A percentile compares a stretch with the other conserved stretches of the same genome.
phyloP scores from a whole-genome alignment of 2,113 vertebrate species.

The Dasypus novemcinctus region DNA sequence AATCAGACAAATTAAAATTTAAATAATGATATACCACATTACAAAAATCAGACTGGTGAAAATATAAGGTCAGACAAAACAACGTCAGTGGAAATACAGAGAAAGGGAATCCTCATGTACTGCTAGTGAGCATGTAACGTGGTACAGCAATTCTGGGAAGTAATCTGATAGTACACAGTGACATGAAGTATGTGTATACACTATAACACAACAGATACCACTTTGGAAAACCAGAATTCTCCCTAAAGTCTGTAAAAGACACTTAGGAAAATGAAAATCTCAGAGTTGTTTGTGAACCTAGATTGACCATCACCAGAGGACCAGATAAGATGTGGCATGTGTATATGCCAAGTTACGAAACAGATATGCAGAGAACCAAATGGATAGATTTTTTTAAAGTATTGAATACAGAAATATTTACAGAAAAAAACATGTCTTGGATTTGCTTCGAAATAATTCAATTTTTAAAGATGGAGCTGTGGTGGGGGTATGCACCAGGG shows the following conservation, averaged over 20 bases:
- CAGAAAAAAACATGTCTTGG: not conserved
- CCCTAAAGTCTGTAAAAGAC: not conserved
- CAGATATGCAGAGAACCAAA: not conserved
- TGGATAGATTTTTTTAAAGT: not conserved
- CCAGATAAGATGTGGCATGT: not conserved
- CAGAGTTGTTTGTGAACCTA: not conserved
- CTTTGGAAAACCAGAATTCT: not conserved
- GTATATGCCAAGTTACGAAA: not conserved
- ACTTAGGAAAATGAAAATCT: not conserved
- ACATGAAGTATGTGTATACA: not conserved
- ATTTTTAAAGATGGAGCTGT: not conserved
- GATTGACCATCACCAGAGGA: not conserved
- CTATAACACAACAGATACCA: not conserved
- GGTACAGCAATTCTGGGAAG: not conserved
- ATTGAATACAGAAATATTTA: not conserved
- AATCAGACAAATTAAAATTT: slow-evolving; percentile 17
- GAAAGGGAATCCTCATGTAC: not conserved
- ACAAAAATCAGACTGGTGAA: not conserved
- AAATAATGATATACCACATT: not conserved
- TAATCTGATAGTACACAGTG: not conserved
- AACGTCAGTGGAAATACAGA: not conserved
- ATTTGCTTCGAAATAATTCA: not conserved
- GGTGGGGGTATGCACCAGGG: not conserved
- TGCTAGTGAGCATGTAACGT: not conserved
- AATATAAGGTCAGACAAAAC: not conserved